Percentiles rank a stretch among this genome's conserved stretches.
Evolutionary conservation across 2,113 vertebrate species (phyloP).

Genomic region (Ceyx cyanopectus): DNA sequence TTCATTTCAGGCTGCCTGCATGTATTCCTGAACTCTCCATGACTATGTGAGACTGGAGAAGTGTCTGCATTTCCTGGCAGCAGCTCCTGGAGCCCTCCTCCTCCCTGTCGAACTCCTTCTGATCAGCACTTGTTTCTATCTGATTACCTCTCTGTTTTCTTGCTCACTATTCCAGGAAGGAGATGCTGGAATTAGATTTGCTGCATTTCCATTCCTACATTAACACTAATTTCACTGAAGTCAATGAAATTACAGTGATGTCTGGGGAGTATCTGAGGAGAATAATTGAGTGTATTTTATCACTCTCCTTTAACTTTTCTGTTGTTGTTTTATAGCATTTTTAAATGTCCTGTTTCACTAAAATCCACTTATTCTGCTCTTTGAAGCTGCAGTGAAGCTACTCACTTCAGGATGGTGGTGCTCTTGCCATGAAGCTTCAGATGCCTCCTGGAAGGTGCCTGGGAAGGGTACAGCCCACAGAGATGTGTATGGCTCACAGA

Average conservation of each 20-base stretch:
- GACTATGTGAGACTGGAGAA: slow-evolving; percentile 1
- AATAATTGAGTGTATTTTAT: slow-evolving; percentile 59
- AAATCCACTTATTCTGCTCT: background rate
- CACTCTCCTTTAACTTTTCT: slow-evolving; percentile 1
- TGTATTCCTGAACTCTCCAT: background rate
- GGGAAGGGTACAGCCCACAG: no score
- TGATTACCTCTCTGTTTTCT: slow-evolving; percentile 46
- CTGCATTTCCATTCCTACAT: slow-evolving; percentile 64
- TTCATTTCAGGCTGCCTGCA: background rate
- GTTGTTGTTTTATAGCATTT: background rate
- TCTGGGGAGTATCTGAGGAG: slow-evolving; percentile 50
- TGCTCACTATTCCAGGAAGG: slow-evolving; percentile 56
- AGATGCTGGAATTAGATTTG: slow-evolving; percentile 57
- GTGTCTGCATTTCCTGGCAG: slow-evolving; percentile 39
- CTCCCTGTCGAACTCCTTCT: background rate
- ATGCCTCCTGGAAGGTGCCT: background rate
- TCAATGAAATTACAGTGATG: slow-evolving; percentile 39
- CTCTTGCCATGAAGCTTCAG: background rate
- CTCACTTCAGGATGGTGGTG: accelerated
- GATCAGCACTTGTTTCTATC: slow-evolving; percentile 59
- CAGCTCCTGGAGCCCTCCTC: background rate
- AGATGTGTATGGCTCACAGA: background rate
- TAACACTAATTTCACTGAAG: slow-evolving; percentile 67
- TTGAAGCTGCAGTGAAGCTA: background rate
- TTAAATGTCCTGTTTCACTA: background rate